A percentile compares a stretch with the other conserved stretches of the same genome.
phyloP scores from a whole-genome alignment of 1,140 invertebrate genomes.

The Neoseiulus cucumeris region DNA sequence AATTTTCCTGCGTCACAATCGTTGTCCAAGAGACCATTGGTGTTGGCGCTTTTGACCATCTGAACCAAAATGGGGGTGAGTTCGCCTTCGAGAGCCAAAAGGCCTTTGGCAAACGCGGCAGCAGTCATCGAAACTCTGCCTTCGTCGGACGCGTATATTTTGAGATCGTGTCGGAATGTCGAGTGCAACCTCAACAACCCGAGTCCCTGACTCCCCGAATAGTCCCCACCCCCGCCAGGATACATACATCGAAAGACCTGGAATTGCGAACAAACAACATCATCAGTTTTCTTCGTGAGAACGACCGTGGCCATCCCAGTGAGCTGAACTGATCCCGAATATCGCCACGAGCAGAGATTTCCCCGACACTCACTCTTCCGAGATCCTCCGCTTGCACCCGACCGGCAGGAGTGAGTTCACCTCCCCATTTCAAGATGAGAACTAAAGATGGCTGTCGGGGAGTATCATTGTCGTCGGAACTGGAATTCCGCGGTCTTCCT shows the following conservation, averaged over 20 bases:
- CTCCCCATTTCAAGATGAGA: slow-evolving; percentile 96
- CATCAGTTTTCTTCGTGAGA: too few species aligned
- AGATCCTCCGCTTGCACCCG: slow-evolving; percentile 90
- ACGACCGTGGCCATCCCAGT: too few species aligned
- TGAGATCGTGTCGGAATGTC: slow-evolving; percentile 94
- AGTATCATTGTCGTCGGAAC: slow-evolving; percentile 81
- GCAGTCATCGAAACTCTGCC: slow-evolving; percentile 41
- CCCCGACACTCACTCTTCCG: too few species aligned
- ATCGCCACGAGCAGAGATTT: too few species aligned
- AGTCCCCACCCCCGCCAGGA: slow-evolving; percentile 55
- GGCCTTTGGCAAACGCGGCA: slow-evolving; percentile 32
- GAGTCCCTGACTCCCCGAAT: slow-evolving; percentile 67
- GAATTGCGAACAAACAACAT: too few species aligned
- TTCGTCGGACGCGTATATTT: slow-evolving; percentile 98
- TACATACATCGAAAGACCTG: slow-evolving; percentile 99
- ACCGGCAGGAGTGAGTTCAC: slow-evolving; percentile 93
- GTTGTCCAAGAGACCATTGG: slow-evolving; percentile 90
- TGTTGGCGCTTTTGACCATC: slow-evolving; percentile 99
- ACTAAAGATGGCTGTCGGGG: slow-evolving; percentile 70
- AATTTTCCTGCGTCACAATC: slow-evolving; percentile 90
- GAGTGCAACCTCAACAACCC: slow-evolving; percentile 83
- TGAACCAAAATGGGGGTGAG: slow-evolving; percentile 95
- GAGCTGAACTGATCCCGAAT: too few species aligned
- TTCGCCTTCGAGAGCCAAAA: slow-evolving; percentile 91
- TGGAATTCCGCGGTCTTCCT: slow-evolving; percentile 71